Base-by-base conservation (phyloP, 2,797 vertebrate species). In the Neosilurus hyrtlii region DNA sequence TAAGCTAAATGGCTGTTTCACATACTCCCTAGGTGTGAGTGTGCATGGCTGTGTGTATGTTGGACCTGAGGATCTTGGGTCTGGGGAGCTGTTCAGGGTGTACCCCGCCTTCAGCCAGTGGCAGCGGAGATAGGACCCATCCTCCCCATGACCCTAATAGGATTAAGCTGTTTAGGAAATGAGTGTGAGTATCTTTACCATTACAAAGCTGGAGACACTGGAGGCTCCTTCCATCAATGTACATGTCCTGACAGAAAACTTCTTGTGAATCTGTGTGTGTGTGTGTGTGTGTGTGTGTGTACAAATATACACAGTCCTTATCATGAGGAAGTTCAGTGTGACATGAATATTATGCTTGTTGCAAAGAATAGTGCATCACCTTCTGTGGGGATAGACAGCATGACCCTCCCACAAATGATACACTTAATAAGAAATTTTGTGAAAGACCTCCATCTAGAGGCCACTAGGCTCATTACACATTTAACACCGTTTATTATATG, bases 401-500 rank as follows among this genome's bases (percentile, higher is more conserved):
- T n/a, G 26, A 73, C n/a, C 14, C 15, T 54, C 15, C 24, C 8
- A 18, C 22, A 12, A 26, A 74, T 0, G 10, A n/a, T 12, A 8
- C 24, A 22, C 22, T 35, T 73, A 26, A 65, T 26, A 20, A 24
- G 49, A 57, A 82, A 26, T 35, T 35, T 54, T 18, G 30, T 74
- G n/a, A 68, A 80, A 70, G 9, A 26, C 0, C 66, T 12, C 85
- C 82, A 61, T 26, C 85, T 84, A 52, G 67, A 74, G 82, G 82
- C 26, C 66, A 18, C 0, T 15, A 12, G 8, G n/a, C n/a, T 8
- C 20, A 80, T 67, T 61, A 35, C 49, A 79, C 1, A 14, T 20
- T 72, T n/a, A 54, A 78, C 49, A 12, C 3, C 2, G 15, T 43
- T 43, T 43, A 43, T 43, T 43, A 43, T 43, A 43, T 43, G 37